Evolutionary conservation across 2,797 vertebrate species (phyloP).

Genomic region (Anguilla pacifica): DNA sequence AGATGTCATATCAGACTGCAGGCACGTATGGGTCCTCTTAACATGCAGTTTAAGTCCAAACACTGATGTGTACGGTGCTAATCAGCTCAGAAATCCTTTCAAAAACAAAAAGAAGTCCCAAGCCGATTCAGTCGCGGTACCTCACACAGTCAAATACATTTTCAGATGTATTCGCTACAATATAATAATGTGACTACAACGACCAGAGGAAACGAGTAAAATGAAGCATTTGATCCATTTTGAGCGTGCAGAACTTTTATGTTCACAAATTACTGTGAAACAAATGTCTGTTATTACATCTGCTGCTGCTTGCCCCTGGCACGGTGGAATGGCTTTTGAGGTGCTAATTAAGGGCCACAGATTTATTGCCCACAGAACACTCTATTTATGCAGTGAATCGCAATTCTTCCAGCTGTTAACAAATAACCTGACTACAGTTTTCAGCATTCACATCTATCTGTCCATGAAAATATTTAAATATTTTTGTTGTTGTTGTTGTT

Average conservation of each 20-base stretch:
- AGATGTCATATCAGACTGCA: too few species aligned
- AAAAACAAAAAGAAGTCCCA: too few species aligned
- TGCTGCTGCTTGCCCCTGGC: background rate
- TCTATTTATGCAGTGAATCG: background rate
- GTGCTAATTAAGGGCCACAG: background rate
- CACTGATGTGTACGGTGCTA: too few species aligned
- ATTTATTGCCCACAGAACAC: background rate
- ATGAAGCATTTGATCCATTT: background rate
- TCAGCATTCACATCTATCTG: background rate
- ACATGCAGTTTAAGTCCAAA: too few species aligned
- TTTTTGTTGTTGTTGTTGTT: too few species aligned
- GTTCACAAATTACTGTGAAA: background rate
- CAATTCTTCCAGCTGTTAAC: slow-evolving; percentile 1
- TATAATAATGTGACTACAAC: too few species aligned
- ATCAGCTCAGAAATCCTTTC: too few species aligned
- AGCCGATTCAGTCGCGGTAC: too few species aligned
- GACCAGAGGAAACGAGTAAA: too few species aligned
- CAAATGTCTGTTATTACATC: background rate
- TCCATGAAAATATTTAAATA: background rate
- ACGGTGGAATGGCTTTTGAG: background rate
- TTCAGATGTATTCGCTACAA: too few species aligned
- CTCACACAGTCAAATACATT: too few species aligned
- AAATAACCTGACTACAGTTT: background rate
- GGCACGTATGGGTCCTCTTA: too few species aligned
- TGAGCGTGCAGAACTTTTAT: background rate